phyloP scores from a whole-genome alignment of 1,140 invertebrate genomes.

The Steinernema feltiae region DNA sequence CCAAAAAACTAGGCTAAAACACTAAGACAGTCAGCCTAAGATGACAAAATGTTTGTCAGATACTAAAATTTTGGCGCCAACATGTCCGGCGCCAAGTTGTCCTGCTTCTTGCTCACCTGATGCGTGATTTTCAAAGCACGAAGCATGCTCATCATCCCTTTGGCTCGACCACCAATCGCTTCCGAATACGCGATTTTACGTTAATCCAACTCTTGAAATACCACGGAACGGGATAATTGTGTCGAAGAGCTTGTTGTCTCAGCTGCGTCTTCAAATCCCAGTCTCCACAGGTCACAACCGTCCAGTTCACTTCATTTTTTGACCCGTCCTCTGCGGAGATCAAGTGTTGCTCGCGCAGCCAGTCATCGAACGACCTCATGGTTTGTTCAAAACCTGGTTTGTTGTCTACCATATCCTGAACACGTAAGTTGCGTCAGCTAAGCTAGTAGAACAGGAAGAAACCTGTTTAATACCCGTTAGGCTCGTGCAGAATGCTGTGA shows the following conservation, averaged over 20 bases:
- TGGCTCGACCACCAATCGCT: conserved; percentile 17
- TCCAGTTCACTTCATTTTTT: conserved; percentile 7
- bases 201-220: conserved; percentile 37
- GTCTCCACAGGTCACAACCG: conserved; percentile 35
- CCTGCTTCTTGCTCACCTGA: neutral
- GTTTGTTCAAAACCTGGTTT: conserved; percentile 17
- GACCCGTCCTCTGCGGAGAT: neutral
- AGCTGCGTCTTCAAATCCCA: conserved; percentile 27
- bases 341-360: conserved; percentile 21
- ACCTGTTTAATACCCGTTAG: conserved; percentile 35
- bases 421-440: too few species aligned
- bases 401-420: conserved; percentile 30
- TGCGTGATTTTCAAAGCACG: conserved; percentile 12
- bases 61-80: too few species aligned
- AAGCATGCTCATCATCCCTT: conserved; percentile 25
- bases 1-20: too few species aligned
- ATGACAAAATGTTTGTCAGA: too few species aligned
- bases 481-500: conserved; percentile 31
- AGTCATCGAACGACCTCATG: conserved; percentile 18
- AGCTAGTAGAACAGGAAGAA: too few species aligned
- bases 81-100: too few species aligned
- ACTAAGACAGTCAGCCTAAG: too few species aligned
- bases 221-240: neutral
- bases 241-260: conserved; percentile 16
- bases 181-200: conserved; percentile 20